These are phyloP conservation scores for Drosophila watanabei DNA, from an alignment of 1,140 invertebrate genomes.

Conservation along the genomic window DNA sequence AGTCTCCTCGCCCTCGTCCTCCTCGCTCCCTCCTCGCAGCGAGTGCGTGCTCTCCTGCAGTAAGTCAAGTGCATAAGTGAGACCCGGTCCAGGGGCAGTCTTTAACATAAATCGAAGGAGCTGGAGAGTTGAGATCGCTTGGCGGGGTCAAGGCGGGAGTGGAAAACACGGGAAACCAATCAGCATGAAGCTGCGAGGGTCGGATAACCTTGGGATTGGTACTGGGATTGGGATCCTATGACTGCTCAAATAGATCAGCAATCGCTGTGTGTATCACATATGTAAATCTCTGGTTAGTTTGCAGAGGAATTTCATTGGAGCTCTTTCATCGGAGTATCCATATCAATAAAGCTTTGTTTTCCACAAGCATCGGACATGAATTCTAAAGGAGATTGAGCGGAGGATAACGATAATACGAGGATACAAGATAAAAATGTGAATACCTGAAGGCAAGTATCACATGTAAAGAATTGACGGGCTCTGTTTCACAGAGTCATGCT, in stretches of 20 bases:
- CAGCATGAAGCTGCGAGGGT: slow-evolving; percentile 5
- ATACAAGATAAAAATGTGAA: not conserved
- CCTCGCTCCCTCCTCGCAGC: not conserved
- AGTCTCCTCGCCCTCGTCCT: not conserved
- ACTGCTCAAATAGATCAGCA: slow-evolving; percentile 33
- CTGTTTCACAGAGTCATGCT: not conserved
- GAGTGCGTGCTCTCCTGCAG: slow-evolving; percentile 65
- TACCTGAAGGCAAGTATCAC: not conserved
- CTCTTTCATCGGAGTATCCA: slow-evolving; percentile 4
- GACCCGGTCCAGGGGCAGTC: slow-evolving; percentile 28
- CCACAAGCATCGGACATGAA: not conserved
- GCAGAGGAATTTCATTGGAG: slow-evolving; percentile 13
- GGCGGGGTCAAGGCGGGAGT: slow-evolving; percentile 14
- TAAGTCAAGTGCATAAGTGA: slow-evolving; percentile 58
- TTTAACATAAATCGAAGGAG: slow-evolving; percentile 54
- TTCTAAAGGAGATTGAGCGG: not conserved
- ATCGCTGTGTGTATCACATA: slow-evolving; percentile 30
- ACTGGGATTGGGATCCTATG: slow-evolving; percentile 17
- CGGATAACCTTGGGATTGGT: slow-evolving; percentile 34
- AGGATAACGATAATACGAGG: not conserved
- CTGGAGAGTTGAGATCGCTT: slow-evolving; percentile 26
- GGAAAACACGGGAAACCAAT: slow-evolving; percentile 24
- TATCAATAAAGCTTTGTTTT: slow-evolving; percentile 21
- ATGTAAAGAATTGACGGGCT: not conserved
- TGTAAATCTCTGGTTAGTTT: slow-evolving; percentile 20